Conservation (phyloP, 1,140 invertebrate species). For the Cyphomyrmex costatus region DNA sequence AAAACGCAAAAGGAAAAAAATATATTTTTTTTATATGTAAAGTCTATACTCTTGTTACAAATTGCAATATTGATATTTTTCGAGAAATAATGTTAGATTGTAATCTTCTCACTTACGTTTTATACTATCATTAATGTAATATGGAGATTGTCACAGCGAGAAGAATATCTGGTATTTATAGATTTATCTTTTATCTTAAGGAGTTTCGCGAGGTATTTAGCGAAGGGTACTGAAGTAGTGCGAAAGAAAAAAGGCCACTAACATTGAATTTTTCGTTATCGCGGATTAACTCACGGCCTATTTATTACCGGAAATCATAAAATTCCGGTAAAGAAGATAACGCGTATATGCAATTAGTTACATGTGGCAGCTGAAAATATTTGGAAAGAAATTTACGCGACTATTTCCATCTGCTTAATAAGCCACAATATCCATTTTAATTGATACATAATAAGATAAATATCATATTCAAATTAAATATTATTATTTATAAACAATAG, state of each 20-base stretch:
- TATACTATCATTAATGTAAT: conserved; percentile 76
- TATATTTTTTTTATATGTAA: conserved; percentile 84
- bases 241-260: conserved; percentile 48
- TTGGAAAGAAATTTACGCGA: conserved; percentile 56
- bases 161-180: conserved; percentile 75
- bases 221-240: background rate
- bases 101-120: conserved; percentile 81
- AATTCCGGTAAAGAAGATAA: conserved; percentile 48
- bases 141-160: conserved; percentile 71
- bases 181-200: conserved; percentile 78
- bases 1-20: conserved; percentile 72
- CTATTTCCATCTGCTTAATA: conserved; percentile 27
- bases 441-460: conserved; percentile 26
- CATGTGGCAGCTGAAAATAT: conserved; percentile 76
- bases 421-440: background rate
- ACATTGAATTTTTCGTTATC: conserved; percentile 65
- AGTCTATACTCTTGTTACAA: conserved; percentile 85
- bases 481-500: background rate
- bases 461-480: too few species aligned
- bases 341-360: conserved; percentile 71
- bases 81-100: conserved; percentile 78
- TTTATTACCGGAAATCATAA: conserved; percentile 67
- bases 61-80: conserved; percentile 81
- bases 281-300: conserved; percentile 47
- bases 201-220: conserved; percentile 47